Conservation (phyloP, 2,113 vertebrate species). For the Anthoscopus minutus region DNA sequence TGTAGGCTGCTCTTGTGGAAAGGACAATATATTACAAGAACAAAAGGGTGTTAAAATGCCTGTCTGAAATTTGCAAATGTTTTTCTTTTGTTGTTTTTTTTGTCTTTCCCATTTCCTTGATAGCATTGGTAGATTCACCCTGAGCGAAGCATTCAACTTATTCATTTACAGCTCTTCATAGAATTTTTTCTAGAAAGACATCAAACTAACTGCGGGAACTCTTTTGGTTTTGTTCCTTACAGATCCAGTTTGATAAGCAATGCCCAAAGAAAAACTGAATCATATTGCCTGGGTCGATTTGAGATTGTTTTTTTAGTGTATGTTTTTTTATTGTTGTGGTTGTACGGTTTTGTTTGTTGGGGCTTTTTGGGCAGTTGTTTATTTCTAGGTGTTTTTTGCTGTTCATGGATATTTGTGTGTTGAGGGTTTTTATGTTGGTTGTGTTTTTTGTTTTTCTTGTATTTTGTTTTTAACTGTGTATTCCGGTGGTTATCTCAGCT, state of each 20-base stretch:
- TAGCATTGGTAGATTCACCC: background rate
- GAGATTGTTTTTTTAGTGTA: no score
- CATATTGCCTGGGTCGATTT: rapidly evolving
- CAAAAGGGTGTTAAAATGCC: background rate
- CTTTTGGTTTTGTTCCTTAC: rapidly evolving
- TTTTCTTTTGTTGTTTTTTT: background rate
- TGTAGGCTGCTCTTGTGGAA: rapidly evolving
- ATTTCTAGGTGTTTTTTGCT: background rate
- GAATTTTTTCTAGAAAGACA: background rate
- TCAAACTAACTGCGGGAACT: background rate
- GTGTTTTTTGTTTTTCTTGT: background rate
- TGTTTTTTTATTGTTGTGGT: background rate
- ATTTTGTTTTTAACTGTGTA: rapidly evolving
- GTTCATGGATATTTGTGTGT: background rate
- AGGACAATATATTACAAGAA: background rate
- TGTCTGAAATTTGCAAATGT: background rate
- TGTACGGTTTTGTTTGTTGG: background rate
- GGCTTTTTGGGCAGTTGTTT: no score
- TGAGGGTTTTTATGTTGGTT: background rate
- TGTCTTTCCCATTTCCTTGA: background rate
- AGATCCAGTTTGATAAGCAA: background rate
- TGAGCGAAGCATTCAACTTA: background rate
- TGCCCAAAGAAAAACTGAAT: background rate
- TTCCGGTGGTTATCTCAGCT: background rate
- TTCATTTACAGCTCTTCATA: rapidly evolving